phyloP scores from a whole-genome alignment of 2,797 vertebrate genomes.

The Bovichtus diacanthus region DNA sequence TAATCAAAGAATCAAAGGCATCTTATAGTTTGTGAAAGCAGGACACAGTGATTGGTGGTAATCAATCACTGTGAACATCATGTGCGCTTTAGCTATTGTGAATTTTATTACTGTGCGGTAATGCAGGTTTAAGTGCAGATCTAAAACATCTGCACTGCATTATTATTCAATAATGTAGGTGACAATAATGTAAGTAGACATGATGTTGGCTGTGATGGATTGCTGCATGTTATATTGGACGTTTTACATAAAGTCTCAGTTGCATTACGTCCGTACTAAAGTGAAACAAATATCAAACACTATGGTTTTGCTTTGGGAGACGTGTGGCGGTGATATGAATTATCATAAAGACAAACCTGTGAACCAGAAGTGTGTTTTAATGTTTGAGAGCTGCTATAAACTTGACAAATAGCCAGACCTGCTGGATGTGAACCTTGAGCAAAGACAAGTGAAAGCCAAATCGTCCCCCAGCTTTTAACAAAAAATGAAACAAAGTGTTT shows the following conservation, averaged over 20 bases:
- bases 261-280: neutral
- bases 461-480: constrained; percentile 8
- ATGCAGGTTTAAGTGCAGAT: constrained; percentile 7
- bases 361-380: neutral
- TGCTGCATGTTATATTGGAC: neutral
- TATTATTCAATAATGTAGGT: constrained; percentile 7
- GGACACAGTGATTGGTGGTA: neutral
- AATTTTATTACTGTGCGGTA: neutral
- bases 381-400: constrained; percentile 10
- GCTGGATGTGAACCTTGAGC: neutral
- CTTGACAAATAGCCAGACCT: neutral
- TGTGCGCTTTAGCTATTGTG: constrained; percentile 4
- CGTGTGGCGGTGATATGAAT: constrained; percentile 1
- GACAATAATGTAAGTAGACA: neutral
- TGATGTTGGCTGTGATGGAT: constrained; percentile 18
- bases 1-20: constrained; percentile 26
- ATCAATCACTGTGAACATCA: constrained; percentile 30
- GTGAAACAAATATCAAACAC: neutral
- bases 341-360: constrained; percentile 5
- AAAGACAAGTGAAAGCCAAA: neutral
- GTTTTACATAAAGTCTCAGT: neutral
- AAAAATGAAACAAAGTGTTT: constrained; percentile 12
- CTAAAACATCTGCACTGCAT: constrained; percentile 18
- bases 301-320: neutral
- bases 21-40: constrained; percentile 13